Base-by-base conservation (phyloP, 2,888 invertebrate genomes). In the Baronia brevicornis region DNA sequence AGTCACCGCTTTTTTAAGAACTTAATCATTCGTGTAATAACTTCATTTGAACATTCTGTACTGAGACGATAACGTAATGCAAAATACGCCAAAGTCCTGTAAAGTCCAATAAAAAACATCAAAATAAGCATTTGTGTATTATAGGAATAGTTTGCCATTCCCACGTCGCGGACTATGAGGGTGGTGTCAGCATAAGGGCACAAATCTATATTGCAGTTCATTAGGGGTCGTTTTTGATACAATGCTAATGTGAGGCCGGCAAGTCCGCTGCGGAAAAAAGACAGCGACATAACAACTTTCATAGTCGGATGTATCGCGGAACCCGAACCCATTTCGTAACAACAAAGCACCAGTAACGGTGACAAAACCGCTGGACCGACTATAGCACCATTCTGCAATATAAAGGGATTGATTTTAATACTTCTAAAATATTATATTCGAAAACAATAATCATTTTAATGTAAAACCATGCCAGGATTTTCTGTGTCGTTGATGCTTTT, bases 221-320 rank as follows among this genome's bases (percentile, higher is more conserved):
- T 71, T 0, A 68, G 58, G 2, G 66, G 73, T 6, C 91, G 64
- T 32, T 88, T 77, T 38, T 86, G 69, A 33, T 89, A 89, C 35
- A 91, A 80, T 0, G 91, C 62, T 1, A 82, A 46, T 0, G 55
- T 73, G 48, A 68, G 87, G 26, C 90, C 91, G 7, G 89, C 86
- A 28, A 91, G 77, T 0, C 90, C 88, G 51, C 88, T 91, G 27
- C 91, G 85, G 6, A 91, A 77, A 57, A 88, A 92, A 1, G 87
- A 87, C 1, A 71, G 54, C 0, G 79, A 68, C 86, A 88, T 88
- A 0, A 88, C 49, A 1, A 71, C 54, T 41, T 60, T 68, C 87
- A 88, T 88, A 8, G 60, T 44, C 1, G 72, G 60, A 54, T 86
- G 84, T 10, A 88, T 85, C 29, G 50, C 49, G 1, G 69, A 61